Evolutionary conservation across 2,113 vertebrate species (phyloP).

Genomic region (Cebus imitator): DNA sequence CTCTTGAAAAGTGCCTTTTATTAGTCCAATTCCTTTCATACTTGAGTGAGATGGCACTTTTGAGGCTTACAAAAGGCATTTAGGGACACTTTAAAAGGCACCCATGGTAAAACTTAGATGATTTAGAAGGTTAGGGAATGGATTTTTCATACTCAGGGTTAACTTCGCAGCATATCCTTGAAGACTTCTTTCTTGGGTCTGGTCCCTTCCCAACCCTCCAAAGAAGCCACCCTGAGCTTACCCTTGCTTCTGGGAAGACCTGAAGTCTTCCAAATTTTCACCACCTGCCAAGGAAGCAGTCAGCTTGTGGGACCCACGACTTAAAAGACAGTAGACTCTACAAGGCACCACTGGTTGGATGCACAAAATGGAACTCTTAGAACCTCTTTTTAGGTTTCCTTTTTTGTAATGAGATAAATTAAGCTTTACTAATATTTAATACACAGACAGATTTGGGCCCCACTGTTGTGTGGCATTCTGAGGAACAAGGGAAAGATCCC

Average conservation of each 20-base stretch:
- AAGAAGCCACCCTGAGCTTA: neutral
- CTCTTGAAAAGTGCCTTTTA: neutral
- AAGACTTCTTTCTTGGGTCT: neutral
- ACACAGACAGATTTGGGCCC: neutral
- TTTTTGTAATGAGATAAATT: neutral
- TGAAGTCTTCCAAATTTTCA: neutral
- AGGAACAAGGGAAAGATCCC: neutral
- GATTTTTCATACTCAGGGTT: neutral
- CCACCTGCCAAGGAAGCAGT: neutral
- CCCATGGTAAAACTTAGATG: neutral
- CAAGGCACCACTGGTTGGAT: no score
- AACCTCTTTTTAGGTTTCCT: neutral
- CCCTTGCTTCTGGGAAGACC: neutral
- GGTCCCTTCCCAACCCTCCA: neutral
- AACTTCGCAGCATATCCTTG: neutral
- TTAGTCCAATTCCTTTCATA: slow-evolving; percentile 7
- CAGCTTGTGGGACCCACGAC: neutral
- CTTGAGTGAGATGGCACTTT: neutral
- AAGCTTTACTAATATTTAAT: slow-evolving; percentile 25
- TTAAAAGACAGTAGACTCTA: neutral
- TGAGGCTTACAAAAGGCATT: neutral
- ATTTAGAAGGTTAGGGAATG: neutral
- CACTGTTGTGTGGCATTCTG: neutral
- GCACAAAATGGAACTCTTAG: neutral
- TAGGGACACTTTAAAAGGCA: neutral